phyloP scores from a whole-genome alignment of 2,888 invertebrate species.

The Euclidia mi region DNA sequence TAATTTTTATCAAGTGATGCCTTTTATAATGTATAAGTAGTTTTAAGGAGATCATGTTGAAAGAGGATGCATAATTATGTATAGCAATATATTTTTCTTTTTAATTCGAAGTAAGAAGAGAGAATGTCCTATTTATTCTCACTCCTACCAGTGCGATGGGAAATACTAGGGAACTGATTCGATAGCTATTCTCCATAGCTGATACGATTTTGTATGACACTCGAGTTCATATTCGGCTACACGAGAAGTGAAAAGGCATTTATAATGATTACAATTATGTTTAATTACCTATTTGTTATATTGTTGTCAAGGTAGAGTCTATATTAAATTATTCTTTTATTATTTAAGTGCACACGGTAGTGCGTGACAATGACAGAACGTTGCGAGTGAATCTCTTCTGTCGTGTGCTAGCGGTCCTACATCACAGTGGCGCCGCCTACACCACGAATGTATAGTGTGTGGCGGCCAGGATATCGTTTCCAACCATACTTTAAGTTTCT shows the following conservation, averaged over 20 bases:
- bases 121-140: conserved; percentile 73
- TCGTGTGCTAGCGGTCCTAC: conserved; percentile 36
- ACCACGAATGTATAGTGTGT: conserved; percentile 35
- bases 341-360: conserved; percentile 68
- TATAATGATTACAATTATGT: conserved; percentile 79
- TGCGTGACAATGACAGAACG: conserved; percentile 56
- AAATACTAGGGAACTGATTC: conserved; percentile 63
- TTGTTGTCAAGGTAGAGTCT: conserved; percentile 86
- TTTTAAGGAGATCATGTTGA: conserved; percentile 76
- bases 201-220: conserved; percentile 60
- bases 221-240: conserved; percentile 78
- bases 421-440: conserved; percentile 6
- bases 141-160: conserved; percentile 66
- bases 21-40: conserved; percentile 88
- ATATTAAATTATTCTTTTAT: conserved; percentile 86
- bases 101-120: conserved; percentile 72
- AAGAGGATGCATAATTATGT: conserved; percentile 79
- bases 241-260: conserved; percentile 79
- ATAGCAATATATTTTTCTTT: conserved; percentile 77
- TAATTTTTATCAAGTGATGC: conserved; percentile 82
- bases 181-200: conserved; percentile 62
- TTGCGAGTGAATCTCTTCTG: conserved; percentile 56
- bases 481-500: conserved; percentile 53
- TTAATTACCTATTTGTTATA: conserved; percentile 82
- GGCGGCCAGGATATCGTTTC: conserved; percentile 45